phyloP scores from a whole-genome alignment of 1,140 invertebrate species.

The Drosophila pandora region DNA sequence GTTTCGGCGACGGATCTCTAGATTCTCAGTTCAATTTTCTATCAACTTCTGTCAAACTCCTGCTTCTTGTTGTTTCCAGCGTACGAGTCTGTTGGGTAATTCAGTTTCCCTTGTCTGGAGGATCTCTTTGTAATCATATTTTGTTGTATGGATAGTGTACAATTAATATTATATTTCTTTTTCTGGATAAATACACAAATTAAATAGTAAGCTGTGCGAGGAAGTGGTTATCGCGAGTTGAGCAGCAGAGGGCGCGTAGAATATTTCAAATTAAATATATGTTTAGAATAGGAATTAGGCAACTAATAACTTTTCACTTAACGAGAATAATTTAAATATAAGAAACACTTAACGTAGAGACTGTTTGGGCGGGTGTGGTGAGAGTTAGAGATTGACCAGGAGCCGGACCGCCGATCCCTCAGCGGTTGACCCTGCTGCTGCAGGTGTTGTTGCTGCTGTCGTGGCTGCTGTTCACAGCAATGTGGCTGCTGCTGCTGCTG shows the following conservation, averaged over 20 bases:
- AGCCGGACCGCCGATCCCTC: conserved; percentile 14
- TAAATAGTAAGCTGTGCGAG: conserved; percentile 55
- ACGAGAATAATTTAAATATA: conserved; percentile 75
- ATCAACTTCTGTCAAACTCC: not conserved
- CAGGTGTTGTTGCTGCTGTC: conserved; percentile 7
- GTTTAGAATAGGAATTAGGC: conserved; percentile 55
- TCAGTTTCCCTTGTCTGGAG: conserved; percentile 45
- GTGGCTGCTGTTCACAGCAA: conserved; percentile 2
- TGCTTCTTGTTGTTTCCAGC: conserved; percentile 21
- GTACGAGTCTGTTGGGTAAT: conserved; percentile 44
- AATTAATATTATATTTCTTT: conserved; percentile 60
- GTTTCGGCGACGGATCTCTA: conserved; percentile 10
- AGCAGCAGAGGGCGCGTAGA: conserved; percentile 29
- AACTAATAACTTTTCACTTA: conserved; percentile 71
- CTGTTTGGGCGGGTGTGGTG: conserved; percentile 65
- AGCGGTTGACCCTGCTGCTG: conserved; percentile 13
- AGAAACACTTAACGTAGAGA: conserved; percentile 74
- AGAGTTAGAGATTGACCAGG: conserved; percentile 16
- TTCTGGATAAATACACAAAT: conserved; percentile 61
- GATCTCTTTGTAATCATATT: not conserved
- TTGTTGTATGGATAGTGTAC: conserved; percentile 25
- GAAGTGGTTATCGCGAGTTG: conserved; percentile 28
- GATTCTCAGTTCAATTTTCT: conserved; percentile 10
- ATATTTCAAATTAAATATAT: conserved; percentile 63
- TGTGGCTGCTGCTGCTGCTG: conserved; percentile 17